phyloP scores from a whole-genome alignment of 2,113 vertebrate species.

The Calyptomena viridis region DNA sequence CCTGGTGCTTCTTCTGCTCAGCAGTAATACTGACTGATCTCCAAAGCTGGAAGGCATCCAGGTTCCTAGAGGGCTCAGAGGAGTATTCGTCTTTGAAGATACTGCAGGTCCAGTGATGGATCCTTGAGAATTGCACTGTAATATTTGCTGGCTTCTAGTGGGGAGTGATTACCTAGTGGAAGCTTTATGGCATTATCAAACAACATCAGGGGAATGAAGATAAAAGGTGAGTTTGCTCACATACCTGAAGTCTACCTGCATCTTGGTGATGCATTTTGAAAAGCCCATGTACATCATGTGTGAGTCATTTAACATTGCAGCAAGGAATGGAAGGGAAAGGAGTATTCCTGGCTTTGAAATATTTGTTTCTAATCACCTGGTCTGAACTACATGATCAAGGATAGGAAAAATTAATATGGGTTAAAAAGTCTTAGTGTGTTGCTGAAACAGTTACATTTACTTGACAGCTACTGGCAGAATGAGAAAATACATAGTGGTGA shows the following conservation, averaged over 20 bases:
- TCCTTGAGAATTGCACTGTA: background rate
- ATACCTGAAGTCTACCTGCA: background rate
- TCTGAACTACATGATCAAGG: background rate
- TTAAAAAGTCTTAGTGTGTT: background rate
- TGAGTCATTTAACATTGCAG: background rate
- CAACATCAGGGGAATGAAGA: background rate
- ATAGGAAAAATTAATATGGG: background rate
- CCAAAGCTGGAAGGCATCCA: background rate
- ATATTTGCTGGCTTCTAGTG: background rate
- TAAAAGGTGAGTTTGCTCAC: background rate
- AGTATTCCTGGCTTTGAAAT: background rate
- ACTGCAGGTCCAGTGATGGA: fast-evolving
- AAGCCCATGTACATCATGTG: fast-evolving
- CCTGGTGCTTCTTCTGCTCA: background rate
- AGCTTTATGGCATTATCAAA: background rate
- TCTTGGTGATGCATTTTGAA: background rate
- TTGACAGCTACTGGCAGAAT: background rate
- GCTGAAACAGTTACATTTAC: background rate
- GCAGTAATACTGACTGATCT: background rate
- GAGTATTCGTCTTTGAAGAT: background rate
- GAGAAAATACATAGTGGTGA: background rate
- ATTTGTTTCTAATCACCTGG: background rate
- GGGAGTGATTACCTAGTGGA: background rate
- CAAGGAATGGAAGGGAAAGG: background rate
- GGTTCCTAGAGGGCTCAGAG: background rate